Evolutionary conservation across 2,888 invertebrate genomes (phyloP).

Genomic region (Drosophila nigricruria): DNA sequence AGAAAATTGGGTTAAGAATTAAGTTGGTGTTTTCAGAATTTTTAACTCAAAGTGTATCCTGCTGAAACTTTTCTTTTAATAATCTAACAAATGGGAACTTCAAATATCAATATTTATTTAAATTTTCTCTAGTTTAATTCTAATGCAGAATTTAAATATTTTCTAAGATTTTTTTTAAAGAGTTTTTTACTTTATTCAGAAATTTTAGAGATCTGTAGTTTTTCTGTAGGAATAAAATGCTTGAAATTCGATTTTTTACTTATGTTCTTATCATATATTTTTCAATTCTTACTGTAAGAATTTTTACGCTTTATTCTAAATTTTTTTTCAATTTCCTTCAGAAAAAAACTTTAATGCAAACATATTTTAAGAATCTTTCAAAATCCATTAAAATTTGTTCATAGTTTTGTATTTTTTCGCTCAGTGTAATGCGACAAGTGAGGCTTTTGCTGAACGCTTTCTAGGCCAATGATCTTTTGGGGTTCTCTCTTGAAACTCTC

Average conservation of each 20-base stretch:
- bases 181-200: too few relatives aligned
- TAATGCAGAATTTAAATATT: neutral
- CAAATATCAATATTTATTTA: too few relatives aligned
- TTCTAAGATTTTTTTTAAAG: neutral
- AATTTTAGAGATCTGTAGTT: too few relatives aligned
- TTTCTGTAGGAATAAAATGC: too few relatives aligned
- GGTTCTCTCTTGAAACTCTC: neutral
- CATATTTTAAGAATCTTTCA: neutral
- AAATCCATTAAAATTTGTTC: neutral
- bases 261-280: neutral
- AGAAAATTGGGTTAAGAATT: neutral
- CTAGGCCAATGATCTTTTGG: conserved; percentile 73
- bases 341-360: too few relatives aligned
- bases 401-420: neutral
- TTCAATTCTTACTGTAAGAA: too few relatives aligned
- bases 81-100: too few relatives aligned
- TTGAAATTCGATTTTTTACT: too few relatives aligned
- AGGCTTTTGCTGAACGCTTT: conserved; percentile 50
- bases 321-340: too few relatives aligned
- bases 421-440: conserved; percentile 27
- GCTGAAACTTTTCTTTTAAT: neutral
- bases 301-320: too few relatives aligned
- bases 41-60: neutral
- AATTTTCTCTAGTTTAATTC: too few relatives aligned
- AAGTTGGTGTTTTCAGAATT: neutral